A percentile compares a stretch with the other conserved stretches of the same genome.
These are phyloP conservation scores for Patella vulgata DNA, from an alignment of 1,140 invertebrate species.

Conservation along the genomic window DNA sequence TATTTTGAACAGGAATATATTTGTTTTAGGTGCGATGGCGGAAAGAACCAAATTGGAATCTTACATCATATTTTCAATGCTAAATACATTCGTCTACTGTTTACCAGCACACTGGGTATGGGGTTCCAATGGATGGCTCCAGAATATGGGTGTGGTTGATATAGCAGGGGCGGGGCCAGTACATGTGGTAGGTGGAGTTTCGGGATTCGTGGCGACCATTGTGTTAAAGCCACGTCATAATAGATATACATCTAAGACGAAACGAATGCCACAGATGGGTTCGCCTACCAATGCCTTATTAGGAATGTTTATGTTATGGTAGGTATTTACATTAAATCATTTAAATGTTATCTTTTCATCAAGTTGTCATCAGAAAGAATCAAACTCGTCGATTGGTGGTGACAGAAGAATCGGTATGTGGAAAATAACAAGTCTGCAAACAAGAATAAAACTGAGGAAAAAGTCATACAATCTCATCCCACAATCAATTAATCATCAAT, in stretches of 20 bases:
- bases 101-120: slow-evolving; percentile 87
- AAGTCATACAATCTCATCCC: too few species aligned
- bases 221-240: slow-evolving; percentile 90
- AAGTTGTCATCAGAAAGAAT: too few species aligned
- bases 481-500: too few species aligned
- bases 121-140: slow-evolving; percentile 43
- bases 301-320: slow-evolving; percentile 91
- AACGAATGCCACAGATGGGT: slow-evolving; percentile 79
- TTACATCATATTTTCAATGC: slow-evolving; percentile 70
- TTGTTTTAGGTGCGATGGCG: slow-evolving; percentile 70
- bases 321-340: slow-evolving; percentile 19
- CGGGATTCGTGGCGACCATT: slow-evolving; percentile 85
- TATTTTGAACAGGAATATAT: too few species aligned
- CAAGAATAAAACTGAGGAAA: too few species aligned
- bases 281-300: slow-evolving; percentile 91
- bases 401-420: too few species aligned
- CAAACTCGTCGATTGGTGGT: too few species aligned
- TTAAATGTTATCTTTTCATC: too few species aligned
- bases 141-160: slow-evolving; percentile 63
- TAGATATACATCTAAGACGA: slow-evolving; percentile 78
- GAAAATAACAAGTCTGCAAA: too few species aligned
- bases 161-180: slow-evolving; percentile 86
- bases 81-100: slow-evolving; percentile 82
- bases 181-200: slow-evolving; percentile 83
- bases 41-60: slow-evolving; percentile 71